These are phyloP conservation scores for Poeciliopsis turneri DNA, from an alignment of 2,797 vertebrate genomes.

Conservation along the genomic window DNA sequence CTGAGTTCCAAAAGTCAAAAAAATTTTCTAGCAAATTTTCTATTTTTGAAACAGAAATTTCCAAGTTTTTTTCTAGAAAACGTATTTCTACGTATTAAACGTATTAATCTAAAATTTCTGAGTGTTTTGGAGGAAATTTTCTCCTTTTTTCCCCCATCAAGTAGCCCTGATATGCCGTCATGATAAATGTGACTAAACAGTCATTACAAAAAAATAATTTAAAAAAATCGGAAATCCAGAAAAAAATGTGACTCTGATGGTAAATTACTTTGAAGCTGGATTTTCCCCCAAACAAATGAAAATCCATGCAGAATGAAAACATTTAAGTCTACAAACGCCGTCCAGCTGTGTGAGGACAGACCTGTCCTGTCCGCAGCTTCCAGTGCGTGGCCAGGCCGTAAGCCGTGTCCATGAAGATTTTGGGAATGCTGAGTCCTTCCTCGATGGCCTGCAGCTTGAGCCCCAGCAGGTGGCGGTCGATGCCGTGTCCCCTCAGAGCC, in stretches of 20 bases:
- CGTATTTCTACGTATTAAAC: no score
- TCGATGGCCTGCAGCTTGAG: slow-evolving; percentile 87
- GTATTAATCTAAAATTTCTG: no score
- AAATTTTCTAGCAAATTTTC: no score
- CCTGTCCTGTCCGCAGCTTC: slow-evolving; percentile 88
- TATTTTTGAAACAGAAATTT: no score
- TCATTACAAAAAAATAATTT: no score
- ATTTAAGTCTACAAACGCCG: not conserved
- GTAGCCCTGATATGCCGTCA: no score
- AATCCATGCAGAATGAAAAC: not conserved
- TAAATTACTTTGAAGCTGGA: not conserved
- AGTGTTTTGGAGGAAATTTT: no score
- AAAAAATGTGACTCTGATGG: not conserved
- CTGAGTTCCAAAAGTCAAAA: no score
- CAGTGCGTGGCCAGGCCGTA: slow-evolving; percentile 86
- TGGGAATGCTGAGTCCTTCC: slow-evolving; percentile 83
- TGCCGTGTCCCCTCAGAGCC: slow-evolving; percentile 79
- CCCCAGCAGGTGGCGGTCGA: slow-evolving; percentile 84
- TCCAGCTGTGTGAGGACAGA: slow-evolving; percentile 31
- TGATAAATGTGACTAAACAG: no score
- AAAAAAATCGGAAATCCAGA: not conserved
- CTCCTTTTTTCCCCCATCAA: no score
- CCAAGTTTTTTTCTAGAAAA: no score
- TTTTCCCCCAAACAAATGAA: slow-evolving; percentile 14
- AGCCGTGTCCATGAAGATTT: slow-evolving; percentile 87